Percentiles rank a stretch among this genome's conserved stretches.
phyloP scores from a whole-genome alignment of 2,113 vertebrate genomes.

The Reinhardtius hippoglossoides region DNA sequence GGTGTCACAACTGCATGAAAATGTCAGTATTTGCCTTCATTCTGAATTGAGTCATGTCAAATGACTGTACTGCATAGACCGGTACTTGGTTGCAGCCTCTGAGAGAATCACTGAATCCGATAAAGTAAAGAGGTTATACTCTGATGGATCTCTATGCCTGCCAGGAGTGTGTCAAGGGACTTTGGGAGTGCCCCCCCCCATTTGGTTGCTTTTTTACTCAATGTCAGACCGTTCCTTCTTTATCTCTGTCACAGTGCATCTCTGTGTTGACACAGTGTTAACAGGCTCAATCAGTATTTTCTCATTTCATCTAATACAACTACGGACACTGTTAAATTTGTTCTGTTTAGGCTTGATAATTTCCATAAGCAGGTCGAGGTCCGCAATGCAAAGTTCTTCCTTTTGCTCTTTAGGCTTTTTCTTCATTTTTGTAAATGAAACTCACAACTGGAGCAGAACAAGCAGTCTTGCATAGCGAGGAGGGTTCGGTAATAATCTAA shows the following conservation, averaged over 20 bases:
- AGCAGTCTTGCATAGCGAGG: background rate
- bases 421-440: background rate
- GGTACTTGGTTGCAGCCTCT: background rate
- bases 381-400: background rate
- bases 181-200: no score
- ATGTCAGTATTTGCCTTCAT: background rate
- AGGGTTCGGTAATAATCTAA: background rate
- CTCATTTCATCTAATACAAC: background rate
- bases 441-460: slow-evolving; percentile 18
- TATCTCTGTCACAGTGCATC: no score
- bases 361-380: background rate
- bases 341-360: slow-evolving; percentile 6
- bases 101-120: background rate
- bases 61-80: background rate
- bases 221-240: no score
- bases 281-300: no score
- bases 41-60: background rate
- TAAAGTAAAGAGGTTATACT: no score
- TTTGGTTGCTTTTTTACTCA: no score
- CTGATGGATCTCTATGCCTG: no score
- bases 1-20: no score
- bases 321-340: slow-evolving; percentile 5
- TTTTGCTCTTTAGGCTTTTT: background rate
- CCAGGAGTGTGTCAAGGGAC: no score
- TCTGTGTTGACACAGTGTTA: no score